Conservation (phyloP, 2,888 invertebrate genomes). For the Agrenia bidenticulata region DNA sequence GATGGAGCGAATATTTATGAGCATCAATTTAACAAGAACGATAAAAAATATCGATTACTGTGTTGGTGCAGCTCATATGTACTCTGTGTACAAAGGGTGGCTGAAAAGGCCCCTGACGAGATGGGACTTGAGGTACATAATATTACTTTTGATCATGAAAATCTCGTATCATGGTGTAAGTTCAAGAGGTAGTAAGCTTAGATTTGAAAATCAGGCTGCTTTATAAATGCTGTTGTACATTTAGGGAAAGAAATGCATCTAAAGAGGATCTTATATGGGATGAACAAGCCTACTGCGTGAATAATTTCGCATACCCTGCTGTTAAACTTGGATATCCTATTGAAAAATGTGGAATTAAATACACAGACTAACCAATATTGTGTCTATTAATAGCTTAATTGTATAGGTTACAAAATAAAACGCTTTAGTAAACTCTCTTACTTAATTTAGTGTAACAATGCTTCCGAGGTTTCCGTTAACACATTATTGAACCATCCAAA, state of each 20-base stretch:
- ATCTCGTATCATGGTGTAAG: background rate
- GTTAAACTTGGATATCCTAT: slow-evolving; percentile 29
- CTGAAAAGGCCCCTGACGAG: slow-evolving; percentile 35
- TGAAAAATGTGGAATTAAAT: slow-evolving; percentile 37
- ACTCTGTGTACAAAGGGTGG: slow-evolving; percentile 39
- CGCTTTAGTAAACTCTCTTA: slow-evolving; percentile 7
- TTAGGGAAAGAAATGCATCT: slow-evolving; percentile 2
- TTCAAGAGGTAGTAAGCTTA: background rate
- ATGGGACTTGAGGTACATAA: slow-evolving; percentile 18
- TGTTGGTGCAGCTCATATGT: slow-evolving; percentile 37
- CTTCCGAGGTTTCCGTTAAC: slow-evolving; percentile 14
- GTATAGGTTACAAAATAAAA: slow-evolving; percentile 3
- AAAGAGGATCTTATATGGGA: slow-evolving; percentile 26
- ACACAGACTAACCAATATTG: background rate
- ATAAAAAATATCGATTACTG: slow-evolving; percentile 38
- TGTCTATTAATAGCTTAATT: too few species aligned
- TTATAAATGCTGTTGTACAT: too few species aligned
- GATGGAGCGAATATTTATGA: slow-evolving; percentile 36
- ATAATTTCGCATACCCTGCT: slow-evolving; percentile 37
- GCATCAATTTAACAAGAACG: slow-evolving; percentile 29
- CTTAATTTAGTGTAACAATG: slow-evolving; percentile 13
- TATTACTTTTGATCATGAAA: background rate
- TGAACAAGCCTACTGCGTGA: slow-evolving; percentile 32
- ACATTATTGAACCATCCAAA: background rate
- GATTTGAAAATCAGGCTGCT: too few species aligned